Evolutionary conservation across 2,888 invertebrate genomes (phyloP).

Genomic region (Andrena marginata): DNA sequence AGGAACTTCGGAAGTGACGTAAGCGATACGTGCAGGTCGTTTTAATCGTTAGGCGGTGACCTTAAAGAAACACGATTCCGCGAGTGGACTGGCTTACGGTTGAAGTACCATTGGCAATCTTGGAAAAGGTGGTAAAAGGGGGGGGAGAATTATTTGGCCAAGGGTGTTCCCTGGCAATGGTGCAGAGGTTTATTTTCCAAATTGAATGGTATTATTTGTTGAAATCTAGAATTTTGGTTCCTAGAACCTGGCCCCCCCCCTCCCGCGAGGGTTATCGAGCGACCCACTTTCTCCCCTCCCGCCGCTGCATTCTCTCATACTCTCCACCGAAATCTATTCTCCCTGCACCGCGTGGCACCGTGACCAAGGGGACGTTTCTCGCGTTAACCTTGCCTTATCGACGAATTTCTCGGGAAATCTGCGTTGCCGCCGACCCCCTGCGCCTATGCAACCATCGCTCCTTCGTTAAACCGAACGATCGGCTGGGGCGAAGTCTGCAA

Average conservation of each 20-base stretch:
- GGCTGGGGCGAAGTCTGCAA: neutral
- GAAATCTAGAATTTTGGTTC: constrained; percentile 71
- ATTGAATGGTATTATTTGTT: constrained; percentile 48
- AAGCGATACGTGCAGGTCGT: constrained; percentile 22
- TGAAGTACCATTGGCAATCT: neutral
- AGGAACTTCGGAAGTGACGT: constrained; percentile 19
- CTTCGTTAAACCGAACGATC: neutral
- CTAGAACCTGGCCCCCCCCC: constrained; percentile 63
- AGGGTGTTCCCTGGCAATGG: neutral
- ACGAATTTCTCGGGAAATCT: constrained; percentile 37
- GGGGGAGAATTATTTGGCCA: neutral
- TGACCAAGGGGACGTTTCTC: constrained; percentile 57
- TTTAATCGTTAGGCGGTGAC: constrained; percentile 28
- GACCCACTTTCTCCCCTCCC: constrained; percentile 76
- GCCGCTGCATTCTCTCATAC: constrained; percentile 59
- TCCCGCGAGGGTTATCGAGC: constrained; percentile 76
- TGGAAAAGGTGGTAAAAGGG: neutral
- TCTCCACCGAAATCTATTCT: constrained; percentile 64
- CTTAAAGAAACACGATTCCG: constrained; percentile 35
- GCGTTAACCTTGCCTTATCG: constrained; percentile 55
- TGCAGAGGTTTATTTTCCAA: neutral
- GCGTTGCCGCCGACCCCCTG: neutral
- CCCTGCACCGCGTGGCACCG: constrained; percentile 63
- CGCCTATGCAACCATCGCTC: neutral
- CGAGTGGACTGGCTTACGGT: constrained; percentile 1